Evolutionary conservation across 2,797 vertebrate genomes (phyloP).

Genomic region (Mormyrops attenuatus): DNA sequence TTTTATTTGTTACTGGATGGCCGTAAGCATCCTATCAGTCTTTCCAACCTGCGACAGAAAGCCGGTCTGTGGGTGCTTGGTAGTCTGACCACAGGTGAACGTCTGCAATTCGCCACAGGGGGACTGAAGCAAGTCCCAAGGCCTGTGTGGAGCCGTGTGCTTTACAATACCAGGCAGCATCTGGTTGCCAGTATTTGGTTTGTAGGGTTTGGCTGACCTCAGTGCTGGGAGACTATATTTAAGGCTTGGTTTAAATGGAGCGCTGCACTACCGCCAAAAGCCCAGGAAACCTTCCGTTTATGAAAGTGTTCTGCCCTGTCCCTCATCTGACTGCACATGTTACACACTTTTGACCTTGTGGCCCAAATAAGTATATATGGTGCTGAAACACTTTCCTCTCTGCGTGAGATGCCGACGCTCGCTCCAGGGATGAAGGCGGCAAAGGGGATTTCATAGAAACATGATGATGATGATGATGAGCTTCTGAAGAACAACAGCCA

Average conservation of each 20-base stretch:
- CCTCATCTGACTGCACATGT: constrained; percentile 53
- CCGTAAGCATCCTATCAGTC: not conserved
- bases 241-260: constrained; percentile 58
- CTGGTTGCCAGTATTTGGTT: constrained; percentile 24
- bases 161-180: not conserved
- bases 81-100: not conserved
- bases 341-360: constrained; percentile 41
- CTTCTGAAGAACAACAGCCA: constrained; percentile 32
- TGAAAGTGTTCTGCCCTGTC: constrained; percentile 28
- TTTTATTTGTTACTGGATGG: not conserved
- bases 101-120: not conserved
- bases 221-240: constrained; percentile 52
- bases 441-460: constrained; percentile 14
- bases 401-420: constrained; percentile 29
- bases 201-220: constrained; percentile 45
- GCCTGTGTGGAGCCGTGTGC: not conserved
- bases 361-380: constrained; percentile 33
- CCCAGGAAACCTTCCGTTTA: constrained; percentile 41
- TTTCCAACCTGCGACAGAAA: not conserved
- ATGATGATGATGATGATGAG: not conserved
- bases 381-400: constrained; percentile 23
- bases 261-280: constrained; percentile 45
- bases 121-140: not conserved
- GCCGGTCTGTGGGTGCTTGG: not conserved
- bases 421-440: not conserved